Percentiles rank a stretch among this genome's conserved stretches.
phyloP scores from a whole-genome alignment of 2,113 vertebrate species.

The Polypterus senegalus region DNA sequence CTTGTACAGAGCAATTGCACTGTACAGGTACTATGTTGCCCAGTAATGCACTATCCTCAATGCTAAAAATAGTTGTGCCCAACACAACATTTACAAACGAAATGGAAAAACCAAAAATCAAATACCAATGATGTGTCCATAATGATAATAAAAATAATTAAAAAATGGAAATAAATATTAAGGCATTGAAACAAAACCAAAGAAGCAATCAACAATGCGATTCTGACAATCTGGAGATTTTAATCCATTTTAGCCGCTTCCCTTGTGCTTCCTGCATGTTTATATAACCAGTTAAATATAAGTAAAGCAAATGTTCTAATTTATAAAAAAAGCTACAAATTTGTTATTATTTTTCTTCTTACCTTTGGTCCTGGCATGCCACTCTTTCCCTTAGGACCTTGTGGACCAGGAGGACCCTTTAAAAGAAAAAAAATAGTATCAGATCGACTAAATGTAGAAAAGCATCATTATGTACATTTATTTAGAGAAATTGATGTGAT shows the following conservation, averaged over 20 bases:
- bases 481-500: not conserved
- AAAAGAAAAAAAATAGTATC: conserved; percentile 14
- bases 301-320: not conserved
- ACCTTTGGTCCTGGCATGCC: conserved; percentile 76
- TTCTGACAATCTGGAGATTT: not conserved
- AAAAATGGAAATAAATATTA: too few species aligned
- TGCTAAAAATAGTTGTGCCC: too few species aligned
- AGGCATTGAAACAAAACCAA: not conserved
- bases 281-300: not conserved
- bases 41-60: too few species aligned
- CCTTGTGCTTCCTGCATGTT: not conserved
- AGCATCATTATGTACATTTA: not conserved
- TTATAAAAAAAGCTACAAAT: not conserved
- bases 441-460: not conserved
- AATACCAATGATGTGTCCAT: too few species aligned
- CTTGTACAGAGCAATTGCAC: too few species aligned
- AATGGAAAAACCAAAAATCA: too few species aligned
- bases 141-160: too few species aligned
- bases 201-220: not conserved
- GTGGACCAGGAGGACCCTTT: conserved; percentile 69
- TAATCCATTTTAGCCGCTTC: not conserved
- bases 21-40: too few species aligned
- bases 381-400: conserved; percentile 62
- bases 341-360: conserved; percentile 19
- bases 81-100: too few species aligned